Base-by-base conservation (phyloP, 2,797 vertebrate species). In the Danio albolineatus region DNA sequence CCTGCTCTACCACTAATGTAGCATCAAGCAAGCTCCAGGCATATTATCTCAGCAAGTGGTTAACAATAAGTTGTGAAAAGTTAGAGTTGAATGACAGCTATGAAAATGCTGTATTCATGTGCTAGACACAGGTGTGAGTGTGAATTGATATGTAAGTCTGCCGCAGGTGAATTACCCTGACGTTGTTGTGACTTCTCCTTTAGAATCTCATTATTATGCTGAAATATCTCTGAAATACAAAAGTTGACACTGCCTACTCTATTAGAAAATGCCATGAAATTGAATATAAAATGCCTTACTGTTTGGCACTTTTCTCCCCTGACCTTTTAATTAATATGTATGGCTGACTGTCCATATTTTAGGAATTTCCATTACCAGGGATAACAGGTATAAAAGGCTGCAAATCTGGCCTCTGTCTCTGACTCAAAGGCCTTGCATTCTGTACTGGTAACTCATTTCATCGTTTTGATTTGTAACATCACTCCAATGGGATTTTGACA, bases 61-160 rank as follows among this genome's bases (percentile, higher is more conserved):
- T 56, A 56, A 57, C 54, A 21, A 53, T 41, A 60, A 65, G 60
- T 14, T 59, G 64, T 60, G 43, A 77, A 69, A 49, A 70, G 54
- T n/a, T 49, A 17, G 51, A 7, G 28, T 28, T 78, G 48, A 69
- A 78, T 78, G 54, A 53, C 28, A 78, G n/a, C 12, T 51, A 19
- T 48, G 64, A 59, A 44, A 12, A 16, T 59, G 19, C 62, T 17
- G 43, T 49, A 57, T 49, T 59, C 59, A 19, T 77, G 21, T 43
- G 61, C 61, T 65, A 6, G 60, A 56, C n/a, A 44, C 65, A n/a
- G 2, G 21, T 53, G 46, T 36, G 49, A 16, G 16, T 19, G 21
- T n/a, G 49, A 16, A 16, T 19, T 57, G n/a, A 69, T 59, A 44
- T 64, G 48, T 66, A 10, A 43, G 19, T 56, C 49, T 56, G 49